Evolutionary conservation across 2,797 vertebrate species (phyloP).

Genomic region (Sebastes vulpes): DNA sequence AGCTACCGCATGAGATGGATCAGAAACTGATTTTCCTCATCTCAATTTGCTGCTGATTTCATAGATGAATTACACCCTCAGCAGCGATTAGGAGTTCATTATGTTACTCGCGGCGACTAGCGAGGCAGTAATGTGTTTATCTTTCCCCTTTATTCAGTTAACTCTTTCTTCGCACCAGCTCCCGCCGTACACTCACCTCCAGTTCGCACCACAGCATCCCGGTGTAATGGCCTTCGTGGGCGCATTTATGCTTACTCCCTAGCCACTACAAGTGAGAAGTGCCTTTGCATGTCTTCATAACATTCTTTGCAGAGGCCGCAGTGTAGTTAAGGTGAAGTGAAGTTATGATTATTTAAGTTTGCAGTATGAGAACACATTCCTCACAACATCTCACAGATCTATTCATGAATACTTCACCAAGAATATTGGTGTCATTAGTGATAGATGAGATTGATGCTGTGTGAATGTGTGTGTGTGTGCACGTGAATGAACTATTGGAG

Average conservation of each 20-base stretch:
- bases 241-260: slow-evolving; percentile 38
- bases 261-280: slow-evolving; percentile 49
- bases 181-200: slow-evolving; percentile 32
- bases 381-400: neutral
- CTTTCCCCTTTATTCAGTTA: slow-evolving; percentile 81
- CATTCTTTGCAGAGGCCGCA: slow-evolving; percentile 18
- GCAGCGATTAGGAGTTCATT: slow-evolving; percentile 86
- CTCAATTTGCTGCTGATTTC: slow-evolving; percentile 85
- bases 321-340: slow-evolving; percentile 27
- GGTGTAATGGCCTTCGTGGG: slow-evolving; percentile 39
- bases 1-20: slow-evolving; percentile 75
- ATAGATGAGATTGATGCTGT: neutral
- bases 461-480: neutral
- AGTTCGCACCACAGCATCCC: slow-evolving; percentile 30
- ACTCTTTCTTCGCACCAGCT: slow-evolving; percentile 65
- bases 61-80: slow-evolving; percentile 86
- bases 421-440: neutral
- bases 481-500: neutral
- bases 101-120: slow-evolving; percentile 77
- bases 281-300: slow-evolving; percentile 53
- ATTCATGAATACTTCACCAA: neutral
- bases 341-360: slow-evolving; percentile 3
- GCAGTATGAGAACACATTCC: neutral
- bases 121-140: slow-evolving; percentile 83
- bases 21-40: slow-evolving; percentile 84